Evolutionary conservation across 2,888 invertebrate genomes (phyloP).

Genomic region (Heliconius cydno): DNA sequence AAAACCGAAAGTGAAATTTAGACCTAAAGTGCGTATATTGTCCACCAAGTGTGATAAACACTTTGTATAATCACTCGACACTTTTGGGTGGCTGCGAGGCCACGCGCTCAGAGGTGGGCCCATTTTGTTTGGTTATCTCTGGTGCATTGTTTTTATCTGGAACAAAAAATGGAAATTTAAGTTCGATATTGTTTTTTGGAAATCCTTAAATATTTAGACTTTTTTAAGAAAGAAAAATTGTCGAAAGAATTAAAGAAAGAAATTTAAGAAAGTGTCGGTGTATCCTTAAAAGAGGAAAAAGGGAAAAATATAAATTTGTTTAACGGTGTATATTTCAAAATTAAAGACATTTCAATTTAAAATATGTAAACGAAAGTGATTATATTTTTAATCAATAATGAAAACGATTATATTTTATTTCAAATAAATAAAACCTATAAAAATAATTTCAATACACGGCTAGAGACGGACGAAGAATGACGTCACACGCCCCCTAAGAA

Average conservation of each 20-base stretch:
- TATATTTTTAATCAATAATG: no score
- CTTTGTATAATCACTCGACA: slow-evolving; percentile 55
- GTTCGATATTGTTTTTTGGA: background rate
- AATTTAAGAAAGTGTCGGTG: no score
- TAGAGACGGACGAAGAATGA: background rate
- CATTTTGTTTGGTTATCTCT: slow-evolving; percentile 55
- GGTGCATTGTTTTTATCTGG: slow-evolving; percentile 54
- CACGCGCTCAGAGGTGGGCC: slow-evolving; percentile 71
- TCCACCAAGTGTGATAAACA: slow-evolving; percentile 58
- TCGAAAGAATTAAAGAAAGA: no score
- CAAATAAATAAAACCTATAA: no score
- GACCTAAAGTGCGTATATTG: slow-evolving; percentile 62
- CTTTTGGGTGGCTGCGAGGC: slow-evolving; percentile 62
- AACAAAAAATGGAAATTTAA: slow-evolving; percentile 55
- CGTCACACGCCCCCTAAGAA: slow-evolving; percentile 12
- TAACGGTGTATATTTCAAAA: no score
- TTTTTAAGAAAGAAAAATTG: no score
- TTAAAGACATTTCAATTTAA: no score
- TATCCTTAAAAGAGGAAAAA: no score
- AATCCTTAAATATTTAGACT: background rate
- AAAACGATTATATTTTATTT: no score
- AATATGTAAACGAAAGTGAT: no score
- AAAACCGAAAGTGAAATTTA: slow-evolving; percentile 66
- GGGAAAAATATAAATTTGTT: background rate
- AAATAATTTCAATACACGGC: no score